Conservation (phyloP, 2,888 invertebrate genomes). For the Argyra leucocephala region DNA sequence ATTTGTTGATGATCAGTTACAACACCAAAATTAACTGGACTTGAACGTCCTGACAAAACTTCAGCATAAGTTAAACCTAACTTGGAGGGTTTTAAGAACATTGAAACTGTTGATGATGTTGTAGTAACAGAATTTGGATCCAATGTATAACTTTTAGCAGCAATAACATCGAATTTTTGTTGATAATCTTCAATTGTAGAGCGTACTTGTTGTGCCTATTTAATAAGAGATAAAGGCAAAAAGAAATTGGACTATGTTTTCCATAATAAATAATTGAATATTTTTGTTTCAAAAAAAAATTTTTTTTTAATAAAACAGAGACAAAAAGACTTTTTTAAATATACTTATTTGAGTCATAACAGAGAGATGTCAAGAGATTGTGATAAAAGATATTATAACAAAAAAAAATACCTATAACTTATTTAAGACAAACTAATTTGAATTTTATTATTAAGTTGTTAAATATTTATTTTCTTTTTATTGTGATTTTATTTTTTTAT, state of each 20-base stretch:
- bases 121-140: slow-evolving; percentile 59
- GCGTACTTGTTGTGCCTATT: slow-evolving; percentile 51
- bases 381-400: neutral
- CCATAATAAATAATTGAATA: slow-evolving; percentile 33
- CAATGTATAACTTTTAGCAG: slow-evolving; percentile 60
- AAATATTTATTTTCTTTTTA: neutral
- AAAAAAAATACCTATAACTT: neutral
- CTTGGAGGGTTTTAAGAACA: slow-evolving; percentile 42
- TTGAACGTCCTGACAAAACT: slow-evolving; percentile 56
- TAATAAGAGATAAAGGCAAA: slow-evolving; percentile 8
- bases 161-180: slow-evolving; percentile 63
- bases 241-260: slow-evolving; percentile 34
- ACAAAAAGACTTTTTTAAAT: neutral
- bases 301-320: slow-evolving; percentile 38
- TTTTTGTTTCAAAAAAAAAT: slow-evolving; percentile 44
- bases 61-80: slow-evolving; percentile 54
- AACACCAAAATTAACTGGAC: slow-evolving; percentile 35
- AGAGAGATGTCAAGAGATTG: neutral
- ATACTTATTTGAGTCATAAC: no score
- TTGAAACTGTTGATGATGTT: slow-evolving; percentile 44
- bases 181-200: slow-evolving; percentile 55
- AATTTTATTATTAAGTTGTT: neutral
- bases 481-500: neutral
- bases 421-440: neutral
- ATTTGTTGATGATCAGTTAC: slow-evolving; percentile 20